These are phyloP conservation scores for Rhynchopsitta pachyrhyncha DNA, from an alignment of 2,113 vertebrate genomes.

Conservation along the genomic window DNA sequence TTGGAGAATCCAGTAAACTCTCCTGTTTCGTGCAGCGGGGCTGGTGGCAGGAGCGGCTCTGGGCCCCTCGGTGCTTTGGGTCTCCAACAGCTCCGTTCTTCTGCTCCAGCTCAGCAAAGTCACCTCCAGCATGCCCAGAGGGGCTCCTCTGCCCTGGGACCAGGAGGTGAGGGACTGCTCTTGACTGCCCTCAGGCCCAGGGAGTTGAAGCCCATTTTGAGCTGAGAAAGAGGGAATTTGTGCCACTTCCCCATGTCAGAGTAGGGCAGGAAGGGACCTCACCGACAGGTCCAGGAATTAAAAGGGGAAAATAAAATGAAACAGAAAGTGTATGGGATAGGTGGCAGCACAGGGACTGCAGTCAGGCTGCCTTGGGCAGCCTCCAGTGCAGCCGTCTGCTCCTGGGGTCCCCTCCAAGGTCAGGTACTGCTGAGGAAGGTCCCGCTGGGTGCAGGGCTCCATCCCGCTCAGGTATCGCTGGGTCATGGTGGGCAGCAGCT, in stretches of 20 bases:
- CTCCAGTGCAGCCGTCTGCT: neutral
- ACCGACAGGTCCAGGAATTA: neutral
- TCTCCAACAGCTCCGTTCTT: neutral
- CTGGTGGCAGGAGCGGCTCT: neutral
- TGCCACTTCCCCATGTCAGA: neutral
- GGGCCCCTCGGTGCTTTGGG: neutral
- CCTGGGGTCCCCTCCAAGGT: neutral
- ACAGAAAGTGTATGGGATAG: neutral
- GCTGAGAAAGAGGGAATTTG: neutral
- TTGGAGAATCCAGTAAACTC: neutral
- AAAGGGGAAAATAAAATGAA: neutral
- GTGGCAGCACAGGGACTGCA: neutral
- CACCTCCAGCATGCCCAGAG: neutral
- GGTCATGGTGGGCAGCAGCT: constrained; percentile 65
- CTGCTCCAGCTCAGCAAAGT: neutral
- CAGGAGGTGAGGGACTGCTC: neutral
- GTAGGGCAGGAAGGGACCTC: neutral
- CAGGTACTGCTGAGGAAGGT: constrained; percentile 68
- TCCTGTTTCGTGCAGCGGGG: neutral
- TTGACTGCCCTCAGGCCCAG: neutral
- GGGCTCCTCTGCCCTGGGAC: accelerated
- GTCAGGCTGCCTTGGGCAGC: neutral
- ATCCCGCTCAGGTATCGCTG: neutral
- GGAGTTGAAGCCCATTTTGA: neutral
- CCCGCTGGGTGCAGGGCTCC: neutral